Conservation (phyloP, 2,888 invertebrate genomes). For the Orthosia incerta region DNA sequence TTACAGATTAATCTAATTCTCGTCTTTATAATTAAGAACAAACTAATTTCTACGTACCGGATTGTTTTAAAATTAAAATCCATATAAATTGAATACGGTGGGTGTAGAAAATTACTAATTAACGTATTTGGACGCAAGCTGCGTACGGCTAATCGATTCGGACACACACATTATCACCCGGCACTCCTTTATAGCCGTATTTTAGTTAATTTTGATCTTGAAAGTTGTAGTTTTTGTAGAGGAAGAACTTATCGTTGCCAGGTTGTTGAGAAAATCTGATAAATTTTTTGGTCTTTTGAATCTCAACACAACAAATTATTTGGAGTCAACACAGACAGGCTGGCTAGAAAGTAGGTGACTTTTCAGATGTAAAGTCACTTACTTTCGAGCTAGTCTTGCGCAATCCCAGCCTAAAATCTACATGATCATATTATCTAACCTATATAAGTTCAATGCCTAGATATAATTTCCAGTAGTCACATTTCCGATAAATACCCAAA, state of each 20-base stretch:
- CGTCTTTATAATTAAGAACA: background rate
- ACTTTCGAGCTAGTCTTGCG: no score
- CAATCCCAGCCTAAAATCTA: no score
- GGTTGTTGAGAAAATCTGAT: background rate
- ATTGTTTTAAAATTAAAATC: slow-evolving; percentile 47
- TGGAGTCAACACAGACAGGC: background rate
- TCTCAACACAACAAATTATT: no score
- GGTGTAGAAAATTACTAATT: slow-evolving; percentile 63
- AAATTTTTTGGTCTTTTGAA: background rate
- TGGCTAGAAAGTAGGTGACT: no score
- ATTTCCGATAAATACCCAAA: background rate
- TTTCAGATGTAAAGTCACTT: no score
- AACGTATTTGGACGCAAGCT: slow-evolving; percentile 54
- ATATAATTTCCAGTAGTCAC: background rate
- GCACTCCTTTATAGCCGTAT: slow-evolving; percentile 37
- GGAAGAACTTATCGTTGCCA: background rate
- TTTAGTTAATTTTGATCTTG: slow-evolving; percentile 23
- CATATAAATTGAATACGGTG: slow-evolving; percentile 44
- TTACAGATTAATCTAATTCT: background rate
- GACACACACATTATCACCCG: slow-evolving; percentile 56
- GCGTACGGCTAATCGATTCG: slow-evolving; percentile 61
- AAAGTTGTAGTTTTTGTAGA: background rate
- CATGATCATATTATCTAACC: background rate
- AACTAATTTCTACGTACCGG: background rate
- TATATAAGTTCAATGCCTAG: background rate